A percentile compares a stretch with the other conserved stretches of the same genome.
phyloP scores from a whole-genome alignment of 2,888 invertebrate genomes.

The Leucania comma region DNA sequence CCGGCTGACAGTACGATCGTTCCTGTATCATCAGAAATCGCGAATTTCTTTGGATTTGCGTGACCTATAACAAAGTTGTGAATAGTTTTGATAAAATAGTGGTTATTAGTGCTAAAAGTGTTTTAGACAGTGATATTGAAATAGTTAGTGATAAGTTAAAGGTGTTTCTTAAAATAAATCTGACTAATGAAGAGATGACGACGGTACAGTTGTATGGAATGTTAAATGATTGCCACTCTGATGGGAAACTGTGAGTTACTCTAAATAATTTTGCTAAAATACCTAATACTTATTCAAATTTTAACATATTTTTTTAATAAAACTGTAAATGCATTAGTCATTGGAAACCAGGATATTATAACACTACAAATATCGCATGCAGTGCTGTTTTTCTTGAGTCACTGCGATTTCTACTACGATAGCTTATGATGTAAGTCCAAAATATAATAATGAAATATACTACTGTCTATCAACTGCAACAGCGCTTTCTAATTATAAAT shows the following conservation, averaged over 20 bases:
- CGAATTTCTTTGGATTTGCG: conserved; percentile 15
- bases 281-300: background rate
- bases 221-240: conserved; percentile 81
- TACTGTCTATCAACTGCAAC: background rate
- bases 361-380: conserved; percentile 1
- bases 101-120: conserved; percentile 37
- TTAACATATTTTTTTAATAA: conserved; percentile 9
- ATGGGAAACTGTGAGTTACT: conserved; percentile 88
- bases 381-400: conserved; percentile 39
- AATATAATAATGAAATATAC: conserved; percentile 26
- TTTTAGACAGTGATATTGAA: conserved; percentile 60
- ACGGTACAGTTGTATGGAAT: conserved; percentile 74
- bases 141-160: conserved; percentile 62
- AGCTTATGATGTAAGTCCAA: conserved; percentile 16
- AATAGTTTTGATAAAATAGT: background rate
- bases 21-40: conserved; percentile 38
- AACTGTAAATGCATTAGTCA: conserved; percentile 40
- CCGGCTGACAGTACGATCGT: conserved; percentile 74
- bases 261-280: background rate
- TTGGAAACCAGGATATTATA: conserved; percentile 31
- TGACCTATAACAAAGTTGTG: background rate
- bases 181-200: conserved; percentile 85
- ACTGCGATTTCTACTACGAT: conserved; percentile 30
- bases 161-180: conserved; percentile 73
- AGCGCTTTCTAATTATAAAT: background rate